These are phyloP conservation scores for Eristalis arbustorum DNA, from an alignment of 2,888 invertebrate genomes.

Conservation along the genomic window DNA sequence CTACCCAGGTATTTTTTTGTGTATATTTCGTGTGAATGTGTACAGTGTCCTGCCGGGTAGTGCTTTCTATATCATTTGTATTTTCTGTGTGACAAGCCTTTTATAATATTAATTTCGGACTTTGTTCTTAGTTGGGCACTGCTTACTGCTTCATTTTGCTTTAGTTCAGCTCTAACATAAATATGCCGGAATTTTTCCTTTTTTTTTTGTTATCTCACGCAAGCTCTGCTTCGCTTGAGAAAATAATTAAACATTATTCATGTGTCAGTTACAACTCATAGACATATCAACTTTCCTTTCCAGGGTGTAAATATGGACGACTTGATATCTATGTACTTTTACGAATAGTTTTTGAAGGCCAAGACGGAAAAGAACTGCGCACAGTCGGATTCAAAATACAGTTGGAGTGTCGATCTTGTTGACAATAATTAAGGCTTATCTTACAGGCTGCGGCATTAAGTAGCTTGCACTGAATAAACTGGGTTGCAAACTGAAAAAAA, in stretches of 20 bases:
- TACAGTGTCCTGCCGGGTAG: slow-evolving; percentile 20
- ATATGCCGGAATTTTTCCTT: no score
- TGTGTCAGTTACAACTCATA: no score
- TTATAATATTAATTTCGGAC: slow-evolving; percentile 53
- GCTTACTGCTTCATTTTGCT: neutral
- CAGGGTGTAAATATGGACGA: no score
- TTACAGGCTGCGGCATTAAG: no score
- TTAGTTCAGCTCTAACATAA: neutral
- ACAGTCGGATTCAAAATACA: no score
- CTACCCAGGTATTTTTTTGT: neutral
- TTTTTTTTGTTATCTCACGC: slow-evolving; percentile 53
- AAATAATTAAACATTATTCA: neutral
- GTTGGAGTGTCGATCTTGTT: no score
- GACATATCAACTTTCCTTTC: neutral
- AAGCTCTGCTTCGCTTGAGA: slow-evolving; percentile 46
- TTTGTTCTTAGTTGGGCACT: neutral
- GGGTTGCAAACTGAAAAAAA: no score
- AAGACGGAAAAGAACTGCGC: no score
- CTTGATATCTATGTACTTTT: no score
- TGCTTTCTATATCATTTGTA: slow-evolving; percentile 18
- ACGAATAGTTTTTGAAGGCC: no score
- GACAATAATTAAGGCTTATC: no score
- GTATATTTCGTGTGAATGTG: neutral
- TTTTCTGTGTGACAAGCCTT: slow-evolving; percentile 38
- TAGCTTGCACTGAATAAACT: no score